phyloP scores from a whole-genome alignment of 2,113 vertebrate genomes.

The Ailuropoda melanoleuca region DNA sequence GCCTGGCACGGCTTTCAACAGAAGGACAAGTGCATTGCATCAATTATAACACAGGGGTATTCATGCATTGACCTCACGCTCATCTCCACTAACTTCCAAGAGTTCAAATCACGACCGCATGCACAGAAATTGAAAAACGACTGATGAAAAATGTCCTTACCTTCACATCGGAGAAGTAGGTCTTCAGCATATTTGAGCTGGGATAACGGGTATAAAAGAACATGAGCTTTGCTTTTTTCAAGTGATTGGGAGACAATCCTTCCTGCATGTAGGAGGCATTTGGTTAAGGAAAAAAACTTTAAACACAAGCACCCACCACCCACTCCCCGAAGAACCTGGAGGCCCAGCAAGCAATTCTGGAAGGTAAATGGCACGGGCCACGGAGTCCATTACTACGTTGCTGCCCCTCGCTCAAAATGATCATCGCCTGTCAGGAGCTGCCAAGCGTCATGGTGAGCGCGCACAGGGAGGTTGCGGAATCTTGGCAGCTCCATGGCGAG shows the following conservation, averaged over 20 bases:
- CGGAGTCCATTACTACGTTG: background rate
- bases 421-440: background rate
- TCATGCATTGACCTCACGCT: background rate
- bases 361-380: background rate
- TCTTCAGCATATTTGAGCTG: conserved; percentile 99
- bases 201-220: conserved; percentile 99
- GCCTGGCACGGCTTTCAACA: background rate
- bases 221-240: conserved; percentile 99
- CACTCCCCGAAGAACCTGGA: background rate
- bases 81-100: conserved; percentile 28
- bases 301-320: background rate
- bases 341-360: background rate
- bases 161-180: conserved; percentile 99
- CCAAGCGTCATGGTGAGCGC: background rate
- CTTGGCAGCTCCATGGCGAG: background rate
- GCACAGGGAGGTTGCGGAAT: background rate
- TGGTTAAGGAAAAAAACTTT: conserved; percentile 88
- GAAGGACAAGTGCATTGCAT: background rate
- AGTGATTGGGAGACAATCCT: conserved; percentile 98
- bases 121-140: background rate
- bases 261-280: conserved; percentile 93
- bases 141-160: conserved; percentile 84
- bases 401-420: background rate
- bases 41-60: background rate
- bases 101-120: background rate